Evolutionary conservation across 2,888 invertebrate species (phyloP).

Genomic region (Drosophila infuscata): DNA sequence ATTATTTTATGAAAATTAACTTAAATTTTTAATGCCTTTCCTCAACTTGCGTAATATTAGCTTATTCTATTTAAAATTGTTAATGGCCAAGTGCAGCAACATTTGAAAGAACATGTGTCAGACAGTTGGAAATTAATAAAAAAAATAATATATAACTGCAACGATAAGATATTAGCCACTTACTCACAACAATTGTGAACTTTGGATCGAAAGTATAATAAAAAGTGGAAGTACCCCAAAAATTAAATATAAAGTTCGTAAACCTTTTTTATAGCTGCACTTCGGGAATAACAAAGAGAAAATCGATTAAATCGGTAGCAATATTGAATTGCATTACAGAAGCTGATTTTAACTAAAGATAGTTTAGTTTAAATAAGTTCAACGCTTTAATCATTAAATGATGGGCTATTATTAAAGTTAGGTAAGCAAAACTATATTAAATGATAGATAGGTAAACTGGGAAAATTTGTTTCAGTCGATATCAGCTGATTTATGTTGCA

Average conservation of each 20-base stretch:
- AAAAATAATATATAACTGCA: background rate
- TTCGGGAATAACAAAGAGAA: constrained; percentile 21
- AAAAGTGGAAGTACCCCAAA: constrained; percentile 6
- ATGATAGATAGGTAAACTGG: background rate
- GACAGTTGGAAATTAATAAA: constrained; percentile 23
- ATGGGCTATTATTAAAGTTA: constrained; percentile 4
- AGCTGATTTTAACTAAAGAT: constrained; percentile 12
- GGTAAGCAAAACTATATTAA: background rate
- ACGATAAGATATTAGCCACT: constrained; percentile 39
- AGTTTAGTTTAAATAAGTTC: constrained; percentile 14
- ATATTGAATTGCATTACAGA: constrained; percentile 36
- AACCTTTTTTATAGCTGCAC: constrained; percentile 19
- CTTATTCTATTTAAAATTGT: background rate
- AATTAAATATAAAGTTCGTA: constrained; percentile 13
- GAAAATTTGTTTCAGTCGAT: constrained; percentile 6
- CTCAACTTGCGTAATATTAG: background rate
- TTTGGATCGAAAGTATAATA: constrained; percentile 13
- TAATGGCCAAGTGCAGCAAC: background rate
- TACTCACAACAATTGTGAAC: constrained; percentile 39
- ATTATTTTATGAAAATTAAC: background rate
- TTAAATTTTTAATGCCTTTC: background rate
- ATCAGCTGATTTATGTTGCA: constrained; percentile 13
- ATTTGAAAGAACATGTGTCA: constrained; percentile 13
- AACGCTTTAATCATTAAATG: constrained; percentile 10
- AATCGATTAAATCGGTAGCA: constrained; percentile 5